A percentile compares a stretch with the other conserved stretches of the same genome.
Conservation (phyloP, 2,113 vertebrate genomes). For the Ictalurus punctatus region DNA sequence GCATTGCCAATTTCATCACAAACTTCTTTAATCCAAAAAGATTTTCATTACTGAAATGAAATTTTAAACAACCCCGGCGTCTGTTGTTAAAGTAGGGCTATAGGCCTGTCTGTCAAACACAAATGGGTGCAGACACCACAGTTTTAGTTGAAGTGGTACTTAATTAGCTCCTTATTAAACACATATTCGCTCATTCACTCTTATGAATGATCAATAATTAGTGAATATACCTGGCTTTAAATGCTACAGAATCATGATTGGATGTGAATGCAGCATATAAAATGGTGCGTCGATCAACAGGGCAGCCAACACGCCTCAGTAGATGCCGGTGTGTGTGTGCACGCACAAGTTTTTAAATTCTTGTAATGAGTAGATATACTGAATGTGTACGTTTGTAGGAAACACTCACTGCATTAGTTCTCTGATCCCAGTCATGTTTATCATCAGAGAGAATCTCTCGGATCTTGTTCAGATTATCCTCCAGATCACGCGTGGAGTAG, state of each 20-base stretch:
- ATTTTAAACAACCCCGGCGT: neutral
- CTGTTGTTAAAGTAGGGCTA: neutral
- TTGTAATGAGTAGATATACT: neutral
- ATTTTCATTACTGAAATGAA: neutral
- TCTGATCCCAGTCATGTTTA: conserved; percentile 98
- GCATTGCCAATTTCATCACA: neutral
- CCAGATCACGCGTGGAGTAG: conserved; percentile 81
- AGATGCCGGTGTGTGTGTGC: neutral
- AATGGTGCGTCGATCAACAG: neutral
- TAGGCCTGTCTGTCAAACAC: neutral
- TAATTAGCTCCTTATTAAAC: neutral
- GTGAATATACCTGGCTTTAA: neutral
- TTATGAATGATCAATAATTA: neutral
- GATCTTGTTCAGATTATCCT: conserved; percentile 98
- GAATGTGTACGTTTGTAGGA: too few species aligned
- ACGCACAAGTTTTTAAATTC: neutral
- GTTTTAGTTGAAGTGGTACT: neutral
- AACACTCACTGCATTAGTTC: conserved; percentile 82
- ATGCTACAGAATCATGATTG: neutral
- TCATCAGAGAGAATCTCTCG: conserved; percentile 96
- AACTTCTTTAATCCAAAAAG: neutral
- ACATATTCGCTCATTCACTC: neutral
- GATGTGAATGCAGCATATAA: neutral
- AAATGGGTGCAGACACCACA: neutral
- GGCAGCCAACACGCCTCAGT: too few species aligned